These are phyloP conservation scores for Chroicocephalus ridibundus DNA, from an alignment of 2,113 vertebrate species.

Conservation along the genomic window DNA sequence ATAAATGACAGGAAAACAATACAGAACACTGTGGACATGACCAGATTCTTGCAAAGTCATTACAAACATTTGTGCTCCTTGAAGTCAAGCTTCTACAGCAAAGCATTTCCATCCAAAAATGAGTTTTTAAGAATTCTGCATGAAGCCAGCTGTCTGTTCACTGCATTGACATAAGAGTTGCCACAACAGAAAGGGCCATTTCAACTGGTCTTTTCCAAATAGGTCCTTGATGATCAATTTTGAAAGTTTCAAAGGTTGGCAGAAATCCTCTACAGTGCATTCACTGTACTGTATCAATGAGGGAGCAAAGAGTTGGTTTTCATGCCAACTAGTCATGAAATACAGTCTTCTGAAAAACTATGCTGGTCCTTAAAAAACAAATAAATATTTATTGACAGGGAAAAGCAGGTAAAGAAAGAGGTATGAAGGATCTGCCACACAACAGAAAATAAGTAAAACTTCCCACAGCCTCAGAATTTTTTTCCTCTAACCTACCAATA, in stretches of 20 bases:
- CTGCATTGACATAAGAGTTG: neutral
- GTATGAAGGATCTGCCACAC: neutral
- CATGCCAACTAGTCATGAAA: neutral
- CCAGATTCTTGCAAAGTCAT: neutral
- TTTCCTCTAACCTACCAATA: neutral
- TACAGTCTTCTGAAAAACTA: neutral
- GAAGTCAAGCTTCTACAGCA: neutral
- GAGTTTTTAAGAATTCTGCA: neutral
- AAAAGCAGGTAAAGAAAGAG: neutral
- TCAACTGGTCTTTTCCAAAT: neutral
- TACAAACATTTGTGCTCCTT: neutral
- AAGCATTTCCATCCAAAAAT: neutral
- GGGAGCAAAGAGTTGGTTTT: neutral
- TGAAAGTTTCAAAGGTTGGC: neutral
- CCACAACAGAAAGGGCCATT: neutral
- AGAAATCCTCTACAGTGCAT: neutral
- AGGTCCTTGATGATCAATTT: neutral
- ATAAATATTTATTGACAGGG: neutral
- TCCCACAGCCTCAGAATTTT: neutral
- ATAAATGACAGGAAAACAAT: neutral
- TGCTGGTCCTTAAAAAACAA: neutral
- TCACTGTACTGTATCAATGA: neutral
- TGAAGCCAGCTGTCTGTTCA: neutral
- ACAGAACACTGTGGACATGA: neutral
- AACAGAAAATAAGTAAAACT: neutral